Percentiles rank a stretch among this genome's conserved stretches.
phyloP scores from a whole-genome alignment of 2,797 vertebrate genomes.

The Myotis findleyi region DNA sequence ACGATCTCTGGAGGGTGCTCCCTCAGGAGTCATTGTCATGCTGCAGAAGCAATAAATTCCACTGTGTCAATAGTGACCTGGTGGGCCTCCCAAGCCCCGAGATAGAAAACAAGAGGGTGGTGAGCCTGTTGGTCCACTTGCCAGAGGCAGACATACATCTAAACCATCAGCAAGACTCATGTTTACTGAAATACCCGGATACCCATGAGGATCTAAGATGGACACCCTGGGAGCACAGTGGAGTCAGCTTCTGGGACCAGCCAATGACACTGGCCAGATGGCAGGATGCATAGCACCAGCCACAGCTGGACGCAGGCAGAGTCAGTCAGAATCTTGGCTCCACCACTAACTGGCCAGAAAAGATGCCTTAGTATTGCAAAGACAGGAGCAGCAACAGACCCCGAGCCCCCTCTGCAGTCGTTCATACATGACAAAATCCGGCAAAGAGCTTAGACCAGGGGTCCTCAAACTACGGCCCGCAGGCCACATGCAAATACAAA shows the following conservation, averaged over 20 bases:
- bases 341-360: neutral
- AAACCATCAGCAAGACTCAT: neutral
- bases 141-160: neutral
- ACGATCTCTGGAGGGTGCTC: neutral
- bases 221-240: too few relatives aligned
- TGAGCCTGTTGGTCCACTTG: neutral
- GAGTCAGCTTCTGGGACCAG: neutral
- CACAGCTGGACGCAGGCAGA: neutral
- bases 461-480: too few relatives aligned
- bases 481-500: too few relatives aligned
- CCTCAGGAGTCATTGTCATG: neutral
- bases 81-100: neutral
- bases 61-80: neutral
- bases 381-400: neutral
- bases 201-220: neutral
- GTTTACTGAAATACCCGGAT: neutral
- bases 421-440: neutral
- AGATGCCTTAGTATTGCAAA: neutral
- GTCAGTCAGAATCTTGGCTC: neutral
- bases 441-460: neutral
- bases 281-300: neutral
- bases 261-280: neutral
- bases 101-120: neutral
- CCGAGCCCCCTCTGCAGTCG: too few relatives aligned
- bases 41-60: neutral